Conservation (phyloP, 2,888 invertebrate genomes). For the Trachelus troglodyta region DNA sequence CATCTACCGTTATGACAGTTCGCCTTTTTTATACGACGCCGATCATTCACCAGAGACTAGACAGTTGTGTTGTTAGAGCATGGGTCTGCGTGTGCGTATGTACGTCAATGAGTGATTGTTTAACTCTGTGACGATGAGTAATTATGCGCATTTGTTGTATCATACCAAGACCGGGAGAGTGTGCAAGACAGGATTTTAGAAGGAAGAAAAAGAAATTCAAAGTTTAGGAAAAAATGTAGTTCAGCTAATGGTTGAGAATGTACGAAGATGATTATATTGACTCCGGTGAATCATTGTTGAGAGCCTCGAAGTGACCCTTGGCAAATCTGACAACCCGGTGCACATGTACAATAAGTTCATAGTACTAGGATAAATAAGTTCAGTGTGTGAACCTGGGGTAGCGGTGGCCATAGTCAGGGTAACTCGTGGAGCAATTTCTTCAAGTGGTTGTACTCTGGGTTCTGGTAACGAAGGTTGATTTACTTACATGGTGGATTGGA, state of each 20-base stretch:
- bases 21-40: slow-evolving; percentile 16
- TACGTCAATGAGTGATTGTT: background rate
- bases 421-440: background rate
- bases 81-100: background rate
- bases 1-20: slow-evolving; percentile 12
- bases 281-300: background rate
- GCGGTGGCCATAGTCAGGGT: background rate
- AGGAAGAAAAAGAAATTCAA: background rate
- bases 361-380: background rate
- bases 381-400: background rate
- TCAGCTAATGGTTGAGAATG: background rate
- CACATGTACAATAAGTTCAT: background rate
- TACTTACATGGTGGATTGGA: background rate
- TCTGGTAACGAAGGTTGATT: background rate
- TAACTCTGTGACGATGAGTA: background rate
- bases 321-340: background rate
- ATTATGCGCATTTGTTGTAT: background rate
- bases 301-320: background rate
- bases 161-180: background rate
- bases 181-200: background rate
- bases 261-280: background rate
- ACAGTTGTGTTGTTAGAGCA: background rate
- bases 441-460: background rate
- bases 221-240: background rate
- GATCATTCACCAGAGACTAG: background rate